Base-by-base conservation (phyloP, 2,888 invertebrate genomes). In the Drosophila infuscata region DNA sequence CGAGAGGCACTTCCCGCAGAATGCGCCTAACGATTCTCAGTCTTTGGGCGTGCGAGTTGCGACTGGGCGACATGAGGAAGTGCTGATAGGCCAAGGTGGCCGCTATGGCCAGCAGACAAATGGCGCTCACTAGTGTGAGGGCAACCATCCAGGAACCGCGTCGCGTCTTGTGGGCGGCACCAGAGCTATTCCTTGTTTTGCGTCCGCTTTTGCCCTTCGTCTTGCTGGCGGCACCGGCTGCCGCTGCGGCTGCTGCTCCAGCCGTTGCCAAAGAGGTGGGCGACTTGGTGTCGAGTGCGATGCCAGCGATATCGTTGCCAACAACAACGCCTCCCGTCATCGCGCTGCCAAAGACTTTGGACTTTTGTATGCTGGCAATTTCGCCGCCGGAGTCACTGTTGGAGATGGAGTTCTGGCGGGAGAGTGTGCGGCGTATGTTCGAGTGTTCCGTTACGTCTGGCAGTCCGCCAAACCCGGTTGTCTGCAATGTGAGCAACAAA, bases 381-480 rank as follows among this genome's bases (percentile, higher is more conserved):
- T 93, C 93, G 29, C 90, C 92, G 57, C 92, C 92, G 36, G 93
- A 92, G 78, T 93, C 93, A 60, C 93, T 93, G 73, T 92, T 93
- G 48, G 93, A 93, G 80, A 91, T 91, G 48, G 93, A 93, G 79
- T 93, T 92, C 80, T 93, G 93, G 85, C 92, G 92, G 77, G 93
- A 93, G 65, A 93, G 91, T 17, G 92, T 91, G 49, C 91, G 93
- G 30, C 93, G 93, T 70, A 92, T 91, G 72, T 93, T 93, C 51
- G 93, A 93, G 83, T 93, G 93, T 74, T 93, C 93, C 75, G 93
- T 93, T 59, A 93, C 93, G 81, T 93, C 93, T 74, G 93, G 93
- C 68, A 93, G 87, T 36, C 93, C 93, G 70, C 93, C 93, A 83
- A 93, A 93, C 38, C 93, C 93, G 66, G 92, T 93, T 76, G 93